Evolutionary conservation across 2,888 invertebrate species (phyloP), one percentile per base, ranked within the genome.

Genomic region (Drosophila lacicola): DNA sequence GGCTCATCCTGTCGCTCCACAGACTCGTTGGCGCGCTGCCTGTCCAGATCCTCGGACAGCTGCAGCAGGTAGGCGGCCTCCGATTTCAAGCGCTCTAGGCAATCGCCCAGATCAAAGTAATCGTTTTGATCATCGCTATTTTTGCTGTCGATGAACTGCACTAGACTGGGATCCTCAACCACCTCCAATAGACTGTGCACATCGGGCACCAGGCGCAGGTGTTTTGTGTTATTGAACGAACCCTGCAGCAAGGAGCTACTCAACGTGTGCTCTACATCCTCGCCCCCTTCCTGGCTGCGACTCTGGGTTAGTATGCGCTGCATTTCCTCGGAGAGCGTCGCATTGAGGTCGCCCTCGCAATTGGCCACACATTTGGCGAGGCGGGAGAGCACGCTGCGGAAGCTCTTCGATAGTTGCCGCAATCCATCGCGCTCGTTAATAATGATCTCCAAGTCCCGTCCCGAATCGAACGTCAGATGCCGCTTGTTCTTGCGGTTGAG

Each of bases 291-390:
- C 4, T 87, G 77, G 4, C 82, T 87, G 9, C 89, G 91, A 73
- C 88, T 90, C 4, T 74, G 80, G 3, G 73, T 76, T 25, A 88
- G 66, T 17, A 90, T 73, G 25, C 89, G 88, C 42, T 90, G 90
- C 51, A 90, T 82, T 50, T 95, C 95, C 53, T 95, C 95, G 0
- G 96, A 94, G 51, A 97, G 92, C 13, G 96, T 96, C 76, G 94
- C 95, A 92, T 96, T 96, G 41, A 97, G 93, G 91, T 96, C 96
- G 89, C 96, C 95, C 91, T 97, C 97, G 53, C 96, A 96, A 77
- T 94, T 93, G 8, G 94, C 94, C 89, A 96, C 95, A 91, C 96
- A 96, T 88, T 95, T 95, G 47, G 95, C 94, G 83, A 97, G 92
- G 90, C 96, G 95, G 0, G 94, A 93, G 66, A 97, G 93, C 34